These are phyloP conservation scores for Cepphus grylle DNA, from an alignment of 2,113 vertebrate genomes.

Conservation along the genomic window DNA sequence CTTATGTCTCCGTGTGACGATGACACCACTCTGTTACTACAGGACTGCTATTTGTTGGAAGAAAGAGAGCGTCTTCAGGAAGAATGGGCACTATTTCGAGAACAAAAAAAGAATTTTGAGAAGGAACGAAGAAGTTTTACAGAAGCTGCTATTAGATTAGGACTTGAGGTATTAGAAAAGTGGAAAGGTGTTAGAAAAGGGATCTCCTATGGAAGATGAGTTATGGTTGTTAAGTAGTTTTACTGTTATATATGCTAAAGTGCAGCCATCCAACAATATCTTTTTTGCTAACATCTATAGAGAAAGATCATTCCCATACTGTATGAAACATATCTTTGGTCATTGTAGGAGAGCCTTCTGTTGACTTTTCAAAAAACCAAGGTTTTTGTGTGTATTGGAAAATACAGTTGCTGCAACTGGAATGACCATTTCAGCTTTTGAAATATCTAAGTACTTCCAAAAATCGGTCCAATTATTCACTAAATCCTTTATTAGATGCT, in stretches of 20 bases:
- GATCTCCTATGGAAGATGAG: background rate
- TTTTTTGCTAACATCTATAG: background rate
- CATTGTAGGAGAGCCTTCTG: background rate
- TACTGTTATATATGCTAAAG: background rate
- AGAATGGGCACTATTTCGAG: slow-evolving; percentile 91
- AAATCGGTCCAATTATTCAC: background rate
- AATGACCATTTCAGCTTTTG: background rate
- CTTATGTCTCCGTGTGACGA: slow-evolving; percentile 87
- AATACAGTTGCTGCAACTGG: background rate
- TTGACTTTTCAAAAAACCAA: background rate
- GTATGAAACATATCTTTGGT: background rate
- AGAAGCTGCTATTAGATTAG: slow-evolving; percentile 93
- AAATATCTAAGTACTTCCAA: background rate
- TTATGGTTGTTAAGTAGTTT: background rate
- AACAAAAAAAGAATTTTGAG: slow-evolving; percentile 95
- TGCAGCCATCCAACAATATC: background rate
- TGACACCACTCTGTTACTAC: slow-evolving; percentile 86
- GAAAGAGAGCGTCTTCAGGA: slow-evolving; percentile 94
- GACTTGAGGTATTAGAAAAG: slow-evolving; percentile 82
- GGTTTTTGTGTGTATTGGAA: background rate
- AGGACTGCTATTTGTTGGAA: slow-evolving; percentile 92
- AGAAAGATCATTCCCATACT: background rate
- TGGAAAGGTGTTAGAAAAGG: background rate
- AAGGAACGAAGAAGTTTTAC: slow-evolving; percentile 92
- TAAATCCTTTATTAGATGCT: background rate